Evolutionary conservation across 1,140 invertebrate genomes (phyloP).

Genomic region (Temnothorax nylanderi): DNA sequence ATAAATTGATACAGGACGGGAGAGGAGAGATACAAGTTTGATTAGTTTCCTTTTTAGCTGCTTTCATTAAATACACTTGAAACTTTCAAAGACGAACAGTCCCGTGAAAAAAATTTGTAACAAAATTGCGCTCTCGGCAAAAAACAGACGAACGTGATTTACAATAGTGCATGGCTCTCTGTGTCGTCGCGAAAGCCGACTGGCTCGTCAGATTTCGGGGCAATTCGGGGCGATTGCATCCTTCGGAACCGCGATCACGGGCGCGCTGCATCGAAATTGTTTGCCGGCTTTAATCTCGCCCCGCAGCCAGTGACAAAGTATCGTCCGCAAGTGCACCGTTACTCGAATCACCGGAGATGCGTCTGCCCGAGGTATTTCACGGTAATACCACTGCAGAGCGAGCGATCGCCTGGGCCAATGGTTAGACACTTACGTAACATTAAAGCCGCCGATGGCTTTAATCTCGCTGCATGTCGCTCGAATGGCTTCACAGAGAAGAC

Average conservation of each 20-base stretch:
- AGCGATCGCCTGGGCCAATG: slow-evolving; percentile 32
- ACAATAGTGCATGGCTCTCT: not conserved
- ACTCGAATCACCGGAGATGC: slow-evolving; percentile 46
- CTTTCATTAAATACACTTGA: not conserved
- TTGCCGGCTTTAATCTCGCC: slow-evolving; percentile 42
- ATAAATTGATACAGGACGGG: slow-evolving; percentile 16
- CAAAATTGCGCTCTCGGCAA: not conserved
- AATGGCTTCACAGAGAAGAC: slow-evolving; percentile 33
- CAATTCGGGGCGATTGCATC: slow-evolving; percentile 21
- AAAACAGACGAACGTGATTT: slow-evolving; percentile 11
- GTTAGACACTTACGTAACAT: slow-evolving; percentile 57
- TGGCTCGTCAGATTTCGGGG: slow-evolving; percentile 17
- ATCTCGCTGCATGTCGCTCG: slow-evolving; percentile 36
- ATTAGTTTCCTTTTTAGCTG: not conserved
- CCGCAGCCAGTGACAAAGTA: slow-evolving; percentile 55
- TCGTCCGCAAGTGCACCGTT: slow-evolving; percentile 36
- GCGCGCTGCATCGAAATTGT: slow-evolving; percentile 24
- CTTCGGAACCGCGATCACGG: not conserved
- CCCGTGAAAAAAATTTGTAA: not conserved
- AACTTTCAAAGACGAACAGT: not conserved
- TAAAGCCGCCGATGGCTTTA: slow-evolving; percentile 54
- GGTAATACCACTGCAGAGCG: slow-evolving; percentile 48
- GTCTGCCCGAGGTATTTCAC: slow-evolving; percentile 48
- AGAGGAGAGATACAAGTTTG: not conserved
- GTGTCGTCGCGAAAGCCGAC: not conserved